Conservation (phyloP, 2,797 vertebrate species). For the Tarsius wallacei region DNA sequence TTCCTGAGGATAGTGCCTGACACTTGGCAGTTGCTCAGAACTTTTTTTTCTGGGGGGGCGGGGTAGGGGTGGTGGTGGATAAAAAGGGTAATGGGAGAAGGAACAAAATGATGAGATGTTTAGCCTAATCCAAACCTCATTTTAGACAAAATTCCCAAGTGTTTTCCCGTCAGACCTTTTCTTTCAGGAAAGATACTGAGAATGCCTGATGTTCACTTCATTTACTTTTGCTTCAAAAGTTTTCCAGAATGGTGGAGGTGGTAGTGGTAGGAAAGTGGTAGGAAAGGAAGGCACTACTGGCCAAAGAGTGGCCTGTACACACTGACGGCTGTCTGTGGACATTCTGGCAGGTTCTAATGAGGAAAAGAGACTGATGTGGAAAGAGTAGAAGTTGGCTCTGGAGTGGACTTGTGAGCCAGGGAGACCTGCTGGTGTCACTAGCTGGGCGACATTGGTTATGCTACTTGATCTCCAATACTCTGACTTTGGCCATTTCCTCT, state of each 20-base stretch:
- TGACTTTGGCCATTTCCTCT: neutral
- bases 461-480: neutral
- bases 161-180: neutral
- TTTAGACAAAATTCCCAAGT: conserved; percentile 1
- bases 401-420: neutral
- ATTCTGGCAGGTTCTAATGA: neutral
- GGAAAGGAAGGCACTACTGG: neutral
- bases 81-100: neutral
- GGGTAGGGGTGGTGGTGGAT: no score
- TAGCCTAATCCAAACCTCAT: neutral
- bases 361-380: neutral
- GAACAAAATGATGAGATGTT: neutral
- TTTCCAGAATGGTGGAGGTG: neutral
- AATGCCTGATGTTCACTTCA: neutral
- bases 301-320: neutral
- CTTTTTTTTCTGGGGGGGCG: neutral
- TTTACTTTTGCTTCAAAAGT: neutral
- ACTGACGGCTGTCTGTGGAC: neutral
- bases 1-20: conserved; percentile 18
- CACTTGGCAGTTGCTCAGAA: neutral
- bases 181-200: neutral
- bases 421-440: conserved; percentile 27
- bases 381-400: neutral
- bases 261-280: no score
- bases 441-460: neutral